phyloP scores from a whole-genome alignment of 2,113 vertebrate species.

The Toxotes jaculatrix region DNA sequence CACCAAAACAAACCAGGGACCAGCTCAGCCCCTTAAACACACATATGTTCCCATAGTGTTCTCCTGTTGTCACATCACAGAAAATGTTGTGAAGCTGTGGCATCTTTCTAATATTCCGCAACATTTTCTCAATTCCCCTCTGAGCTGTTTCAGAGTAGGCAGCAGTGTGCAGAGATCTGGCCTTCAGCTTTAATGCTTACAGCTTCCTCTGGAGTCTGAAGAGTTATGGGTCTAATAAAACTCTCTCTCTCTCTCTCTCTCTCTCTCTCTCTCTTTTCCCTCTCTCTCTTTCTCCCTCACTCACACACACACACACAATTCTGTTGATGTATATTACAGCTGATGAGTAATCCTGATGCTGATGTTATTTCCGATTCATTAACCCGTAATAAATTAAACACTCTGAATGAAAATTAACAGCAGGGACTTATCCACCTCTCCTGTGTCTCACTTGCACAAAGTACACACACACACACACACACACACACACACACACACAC shows the following conservation, averaged over 20 bases:
- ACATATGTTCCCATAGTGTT: neutral
- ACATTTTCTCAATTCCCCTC: constrained; percentile 40
- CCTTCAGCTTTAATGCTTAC: constrained; percentile 69
- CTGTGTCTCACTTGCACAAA: neutral
- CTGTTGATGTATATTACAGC: constrained; percentile 55
- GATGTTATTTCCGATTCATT: constrained; percentile 75
- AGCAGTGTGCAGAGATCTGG: constrained; percentile 64
- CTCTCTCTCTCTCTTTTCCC: neutral
- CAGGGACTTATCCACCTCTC: constrained; percentile 12
- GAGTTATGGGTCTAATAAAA: constrained; percentile 79
- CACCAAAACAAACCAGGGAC: too few relatives aligned
- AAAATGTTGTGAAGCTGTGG: constrained; percentile 9
- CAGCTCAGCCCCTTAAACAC: too few relatives aligned
- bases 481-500: neutral
- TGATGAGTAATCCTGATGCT: constrained; percentile 67
- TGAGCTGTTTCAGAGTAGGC: constrained; percentile 63
- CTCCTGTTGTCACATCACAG: neutral
- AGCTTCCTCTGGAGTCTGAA: constrained; percentile 66
- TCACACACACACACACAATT: constrained; percentile 9
- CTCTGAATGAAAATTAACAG: constrained; percentile 47
- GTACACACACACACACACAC: constrained; percentile 16
- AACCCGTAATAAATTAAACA: constrained; percentile 67
- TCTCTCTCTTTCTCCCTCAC: neutral
- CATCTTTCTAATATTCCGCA: constrained; percentile 31
- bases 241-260: constrained; percentile 9